A percentile compares a stretch with the other conserved stretches of the same genome.
These are phyloP conservation scores for Ceuthmochares aereus DNA, from an alignment of 2,113 vertebrate species.

Conservation along the genomic window DNA sequence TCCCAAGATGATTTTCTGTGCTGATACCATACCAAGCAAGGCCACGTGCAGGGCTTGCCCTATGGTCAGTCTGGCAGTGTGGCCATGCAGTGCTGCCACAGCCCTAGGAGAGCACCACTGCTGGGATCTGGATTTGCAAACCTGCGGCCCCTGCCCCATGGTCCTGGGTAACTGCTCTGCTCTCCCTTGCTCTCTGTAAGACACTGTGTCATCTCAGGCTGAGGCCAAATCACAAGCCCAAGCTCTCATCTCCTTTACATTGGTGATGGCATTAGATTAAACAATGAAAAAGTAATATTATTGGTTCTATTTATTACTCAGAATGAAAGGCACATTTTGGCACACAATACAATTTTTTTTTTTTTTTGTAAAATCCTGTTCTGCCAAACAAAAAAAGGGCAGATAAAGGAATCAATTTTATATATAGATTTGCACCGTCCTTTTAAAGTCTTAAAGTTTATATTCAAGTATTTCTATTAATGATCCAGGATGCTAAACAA, in stretches of 20 bases:
- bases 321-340: background rate
- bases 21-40: background rate
- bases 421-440: background rate
- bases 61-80: background rate
- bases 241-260: background rate
- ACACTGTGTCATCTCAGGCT: background rate
- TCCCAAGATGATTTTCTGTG: background rate
- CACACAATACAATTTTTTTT: background rate
- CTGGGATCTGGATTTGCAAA: background rate
- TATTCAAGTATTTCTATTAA: background rate
- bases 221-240: background rate
- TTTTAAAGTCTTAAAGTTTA: background rate
- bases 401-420: background rate
- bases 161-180: rapidly evolving
- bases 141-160: rapidly evolving
- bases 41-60: background rate
- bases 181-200: rapidly evolving
- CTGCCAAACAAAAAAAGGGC: background rate
- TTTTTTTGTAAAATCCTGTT: background rate
- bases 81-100: rapidly evolving
- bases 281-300: background rate
- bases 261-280: background rate
- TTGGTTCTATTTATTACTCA: background rate
- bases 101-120: rapidly evolving
- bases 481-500: background rate